Percentiles rank a stretch among this genome's conserved stretches.
Conservation (phyloP, 2,888 invertebrate species). For the Melipona beecheii region DNA sequence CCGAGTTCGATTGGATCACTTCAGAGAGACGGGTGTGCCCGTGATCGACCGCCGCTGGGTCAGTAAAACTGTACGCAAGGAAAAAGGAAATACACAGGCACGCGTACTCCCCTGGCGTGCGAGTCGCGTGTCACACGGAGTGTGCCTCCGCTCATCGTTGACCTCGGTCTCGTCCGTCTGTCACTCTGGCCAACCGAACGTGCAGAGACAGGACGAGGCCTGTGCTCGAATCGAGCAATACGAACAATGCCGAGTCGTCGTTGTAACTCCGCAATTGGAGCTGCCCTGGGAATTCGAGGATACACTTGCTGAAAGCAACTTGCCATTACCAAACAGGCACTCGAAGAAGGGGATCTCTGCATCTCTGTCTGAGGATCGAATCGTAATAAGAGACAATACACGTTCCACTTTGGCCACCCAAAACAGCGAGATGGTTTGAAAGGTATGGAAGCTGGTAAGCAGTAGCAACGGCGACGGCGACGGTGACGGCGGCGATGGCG, state of each 20-base stretch:
- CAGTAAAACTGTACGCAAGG: constrained; percentile 6
- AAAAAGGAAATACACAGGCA: constrained; percentile 46
- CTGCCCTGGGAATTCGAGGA: constrained; percentile 6
- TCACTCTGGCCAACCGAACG: constrained; percentile 3
- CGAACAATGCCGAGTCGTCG: background rate
- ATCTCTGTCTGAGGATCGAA: background rate
- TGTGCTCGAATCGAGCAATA: too few relatives aligned
- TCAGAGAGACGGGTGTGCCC: constrained; percentile 20
- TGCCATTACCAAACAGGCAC: background rate
- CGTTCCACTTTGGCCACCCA: too few relatives aligned
- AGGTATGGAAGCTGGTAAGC: constrained; percentile 10
- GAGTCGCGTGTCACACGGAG: constrained; percentile 31
- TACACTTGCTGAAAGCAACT: background rate
- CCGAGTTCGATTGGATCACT: constrained; percentile 1
- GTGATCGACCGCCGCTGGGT: constrained; percentile 38
- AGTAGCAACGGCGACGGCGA: too few relatives aligned
- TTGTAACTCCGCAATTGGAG: background rate
- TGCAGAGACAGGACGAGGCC: background rate
- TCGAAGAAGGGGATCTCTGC: background rate
- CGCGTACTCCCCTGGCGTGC: constrained; percentile 28
- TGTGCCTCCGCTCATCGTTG: background rate
- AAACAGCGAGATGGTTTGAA: constrained; percentile 26
- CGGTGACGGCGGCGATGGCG: too few relatives aligned
- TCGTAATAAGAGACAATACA: background rate
- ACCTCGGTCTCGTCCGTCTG: background rate